Evolutionary conservation across 92 coral and sea anemone species (phyloP), one percentile per base, ranked within the genome.

Genomic region (Actinernus sp.): DNA sequence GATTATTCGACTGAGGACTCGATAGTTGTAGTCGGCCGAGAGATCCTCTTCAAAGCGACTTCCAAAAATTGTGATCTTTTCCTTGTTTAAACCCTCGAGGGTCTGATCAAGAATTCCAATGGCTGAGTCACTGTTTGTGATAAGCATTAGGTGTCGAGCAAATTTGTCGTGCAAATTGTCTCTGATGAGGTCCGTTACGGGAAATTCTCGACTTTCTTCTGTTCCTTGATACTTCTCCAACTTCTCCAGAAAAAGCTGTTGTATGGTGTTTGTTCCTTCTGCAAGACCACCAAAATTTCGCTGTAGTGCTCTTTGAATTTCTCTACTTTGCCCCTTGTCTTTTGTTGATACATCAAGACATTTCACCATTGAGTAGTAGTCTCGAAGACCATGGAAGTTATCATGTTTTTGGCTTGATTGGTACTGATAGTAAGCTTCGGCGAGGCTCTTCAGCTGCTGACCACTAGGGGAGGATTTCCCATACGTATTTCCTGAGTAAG

Each of bases 381-480:
- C 98, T 9, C 98, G 97, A 11, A 94, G 98, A 9, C 98, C 98
- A 23, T 94, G 98, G 39, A 94, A 94, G 53, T 94, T 90, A 2
- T 87, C 86, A 51, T 83, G 83, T 25, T 46, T 71, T 47, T 94
- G 98, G 21, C 27, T 55, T 13, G 31, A 43, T 61, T 91, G 97
- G 61, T 94, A 94, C 16, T 83, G 73, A 47, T 60, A 61, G 56
- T 94, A 94, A 13, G 90, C 98, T 48, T 80, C 57, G 9, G 98
- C 98, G 28, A 94, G 83, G 63, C 93, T 81, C 27, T 55, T 71
- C 4, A 94, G 77, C 58, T 83, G 88, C 1, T 50, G 55, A 31
- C 64, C 47, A 47, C 81, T 60, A 24, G 47, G 36, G 22, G 64
- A 33, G 2, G 1, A 29, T n/a, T 9, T 25, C 17, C 21, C 20